Percentiles rank a stretch among this genome's conserved stretches.
These are phyloP conservation scores for Oreotrochilus melanogaster DNA, from an alignment of 2,113 vertebrate species.

Conservation along the genomic window DNA sequence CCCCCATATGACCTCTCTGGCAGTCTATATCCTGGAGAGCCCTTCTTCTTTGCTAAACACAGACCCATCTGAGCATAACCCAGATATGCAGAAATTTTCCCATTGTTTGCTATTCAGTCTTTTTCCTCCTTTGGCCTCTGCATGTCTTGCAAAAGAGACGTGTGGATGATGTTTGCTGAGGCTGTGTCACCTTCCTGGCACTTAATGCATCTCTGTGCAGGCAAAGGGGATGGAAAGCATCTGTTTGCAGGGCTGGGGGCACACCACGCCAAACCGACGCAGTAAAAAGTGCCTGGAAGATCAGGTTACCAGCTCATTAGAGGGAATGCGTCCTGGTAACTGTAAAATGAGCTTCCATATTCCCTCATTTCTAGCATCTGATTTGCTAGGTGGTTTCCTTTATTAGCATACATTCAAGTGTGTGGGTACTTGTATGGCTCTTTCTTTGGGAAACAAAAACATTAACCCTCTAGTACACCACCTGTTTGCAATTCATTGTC, in stretches of 20 bases:
- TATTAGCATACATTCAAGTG: constrained; percentile 54
- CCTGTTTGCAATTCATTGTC: constrained; percentile 79
- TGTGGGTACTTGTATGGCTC: constrained; percentile 40
- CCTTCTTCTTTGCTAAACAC: background rate
- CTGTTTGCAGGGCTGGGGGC: background rate
- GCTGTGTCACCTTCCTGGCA: fast-evolving
- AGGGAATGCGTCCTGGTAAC: constrained; percentile 40
- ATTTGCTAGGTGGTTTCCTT: constrained; percentile 58
- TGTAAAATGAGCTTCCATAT: constrained; percentile 56
- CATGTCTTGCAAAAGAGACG: background rate
- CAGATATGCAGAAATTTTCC: background rate
- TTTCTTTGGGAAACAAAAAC: constrained; percentile 71
- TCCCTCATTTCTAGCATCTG: constrained; percentile 49
- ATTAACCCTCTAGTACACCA: constrained; percentile 70
- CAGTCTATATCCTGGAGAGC: background rate
- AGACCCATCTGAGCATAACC: background rate
- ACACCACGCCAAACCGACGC: background rate
- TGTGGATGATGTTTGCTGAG: background rate
- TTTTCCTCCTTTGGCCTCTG: background rate
- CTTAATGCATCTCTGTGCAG: background rate
- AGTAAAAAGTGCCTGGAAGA: constrained; percentile 24
- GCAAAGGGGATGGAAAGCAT: background rate
- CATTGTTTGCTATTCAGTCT: background rate
- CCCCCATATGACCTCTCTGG: fast-evolving
- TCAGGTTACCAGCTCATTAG: constrained; percentile 65